Evolutionary conservation across 2,797 vertebrate species (phyloP), one percentile per base, ranked within the genome.

Genomic region (Todus mexicanus): DNA sequence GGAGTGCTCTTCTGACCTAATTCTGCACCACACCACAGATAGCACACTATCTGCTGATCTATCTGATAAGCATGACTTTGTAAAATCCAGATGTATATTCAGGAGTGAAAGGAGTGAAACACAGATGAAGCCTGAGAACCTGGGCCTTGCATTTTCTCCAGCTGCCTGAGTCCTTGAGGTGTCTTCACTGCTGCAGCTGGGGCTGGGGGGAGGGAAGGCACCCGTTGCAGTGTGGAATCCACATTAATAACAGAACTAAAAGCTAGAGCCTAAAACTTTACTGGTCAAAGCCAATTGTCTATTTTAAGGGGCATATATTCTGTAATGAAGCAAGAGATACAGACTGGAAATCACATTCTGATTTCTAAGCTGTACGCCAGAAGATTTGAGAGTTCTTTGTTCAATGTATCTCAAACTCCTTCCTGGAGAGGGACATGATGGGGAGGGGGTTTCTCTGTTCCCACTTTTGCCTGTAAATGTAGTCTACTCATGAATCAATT

Each of bases 401-500:
- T 78, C 64, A 12, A 0, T 25, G 29, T 53, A 42, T 73, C 48
- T 89, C 60, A 45, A 15, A 72, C 47, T 87, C 17, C 38, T 17
- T 43, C 54, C 65, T 53, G 48, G 56, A 57, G 51, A 81, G 16
- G 18, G 31, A 19, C 56, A 35, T 75, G 61, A 43, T 73, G 66
- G 59, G 35, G 27, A 87, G 26, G 45, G 42, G 23, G 10, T 74
- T 92, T 85, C 75, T 92, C 29, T 53, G 20, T 82, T 93, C 60
- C 66, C 76, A 27, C 43, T 93, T 96, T 91, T 88, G 85, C 86
- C 92, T 88, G 72, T 84, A 91, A 93, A 94, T 90, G 80, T 75
- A 27, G 63, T 63, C 29, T 94, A 92, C 94, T 92, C 80, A 85
- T 95, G 82, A 96, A 96, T 91, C 94, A 90, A 75, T 90, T 93